Evolutionary conservation across 2,888 invertebrate species (phyloP).

Genomic region (Corbicula japonica): DNA sequence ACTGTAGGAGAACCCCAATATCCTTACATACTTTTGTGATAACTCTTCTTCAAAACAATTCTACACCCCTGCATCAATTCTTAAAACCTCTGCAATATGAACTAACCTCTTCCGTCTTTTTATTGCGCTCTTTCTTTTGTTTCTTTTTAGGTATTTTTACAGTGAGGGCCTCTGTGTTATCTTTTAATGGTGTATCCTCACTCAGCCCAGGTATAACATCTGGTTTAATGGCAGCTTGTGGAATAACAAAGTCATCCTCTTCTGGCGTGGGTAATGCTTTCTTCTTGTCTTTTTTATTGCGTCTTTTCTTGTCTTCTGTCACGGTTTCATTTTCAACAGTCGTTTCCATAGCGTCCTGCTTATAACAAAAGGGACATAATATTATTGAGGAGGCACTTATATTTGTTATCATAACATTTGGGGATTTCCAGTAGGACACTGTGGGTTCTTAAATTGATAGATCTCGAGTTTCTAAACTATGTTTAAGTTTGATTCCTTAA

Average conservation of each 20-base stretch:
- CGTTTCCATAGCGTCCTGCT: conserved; percentile 63
- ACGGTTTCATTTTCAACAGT: conserved; percentile 40
- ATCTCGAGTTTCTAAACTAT: no score
- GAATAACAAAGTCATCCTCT: conserved; percentile 55
- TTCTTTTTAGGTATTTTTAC: conserved; percentile 69
- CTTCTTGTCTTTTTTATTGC: conserved; percentile 56
- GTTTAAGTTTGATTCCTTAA: no score
- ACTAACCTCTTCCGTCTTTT: conserved; percentile 54
- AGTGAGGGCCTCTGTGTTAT: conserved; percentile 44
- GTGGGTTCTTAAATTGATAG: no score
- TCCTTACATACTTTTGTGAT: no score
- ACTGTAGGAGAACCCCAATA: no score
- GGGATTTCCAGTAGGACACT: no score
- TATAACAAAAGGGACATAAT: background rate
- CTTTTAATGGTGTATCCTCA: conserved; percentile 25
- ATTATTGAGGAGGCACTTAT: no score
- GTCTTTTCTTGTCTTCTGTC: conserved; percentile 57
- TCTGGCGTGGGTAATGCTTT: conserved; percentile 52
- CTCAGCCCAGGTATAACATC: conserved; percentile 31
- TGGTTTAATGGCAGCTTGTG: conserved; percentile 42
- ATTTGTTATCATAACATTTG: no score
- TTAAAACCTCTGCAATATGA: no score
- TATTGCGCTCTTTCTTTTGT: conserved; percentile 66
- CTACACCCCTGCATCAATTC: no score
- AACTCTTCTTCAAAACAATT: no score